A percentile compares a stretch with the other conserved stretches of the same genome.
phyloP scores from a whole-genome alignment of 2,113 vertebrate genomes.

The Platanista minor region DNA sequence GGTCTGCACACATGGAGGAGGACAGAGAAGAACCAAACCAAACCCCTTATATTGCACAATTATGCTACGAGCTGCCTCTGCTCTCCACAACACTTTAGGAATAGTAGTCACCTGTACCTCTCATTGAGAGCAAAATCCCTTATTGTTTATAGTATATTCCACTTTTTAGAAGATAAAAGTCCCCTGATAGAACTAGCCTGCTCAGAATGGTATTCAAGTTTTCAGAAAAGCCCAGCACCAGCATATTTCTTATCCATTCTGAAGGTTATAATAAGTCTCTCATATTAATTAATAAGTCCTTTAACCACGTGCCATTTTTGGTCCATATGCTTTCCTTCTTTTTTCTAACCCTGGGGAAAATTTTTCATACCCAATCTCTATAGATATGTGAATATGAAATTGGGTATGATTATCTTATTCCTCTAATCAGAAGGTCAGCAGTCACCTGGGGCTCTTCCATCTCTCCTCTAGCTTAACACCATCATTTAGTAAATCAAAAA shows the following conservation, averaged over 20 bases:
- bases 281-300: neutral
- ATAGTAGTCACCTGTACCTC: neutral
- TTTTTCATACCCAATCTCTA: slow-evolving; percentile 51
- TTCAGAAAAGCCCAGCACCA: neutral
- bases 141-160: neutral
- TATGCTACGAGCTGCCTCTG: neutral
- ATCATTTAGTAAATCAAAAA: slow-evolving; percentile 77
- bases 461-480: slow-evolving; percentile 64
- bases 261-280: slow-evolving; percentile 44
- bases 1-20: neutral
- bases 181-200: neutral
- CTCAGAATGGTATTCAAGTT: neutral
- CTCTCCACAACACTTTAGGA: too few species aligned
- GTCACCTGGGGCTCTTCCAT: slow-evolving; percentile 74
- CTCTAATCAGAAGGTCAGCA: slow-evolving; percentile 74
- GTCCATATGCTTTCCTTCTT: slow-evolving; percentile 59
- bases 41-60: neutral
- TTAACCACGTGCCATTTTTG: slow-evolving; percentile 10
- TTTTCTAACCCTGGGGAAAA: neutral
- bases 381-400: slow-evolving; percentile 74
- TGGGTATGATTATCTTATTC: slow-evolving; percentile 60
- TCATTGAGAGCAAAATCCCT: neutral
- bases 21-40: neutral
- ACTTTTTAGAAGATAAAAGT: neutral
- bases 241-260: slow-evolving; percentile 10